These are phyloP conservation scores for Rhinopithecus roxellana DNA, from an alignment of 2,113 vertebrate genomes.

Conservation along the genomic window DNA sequence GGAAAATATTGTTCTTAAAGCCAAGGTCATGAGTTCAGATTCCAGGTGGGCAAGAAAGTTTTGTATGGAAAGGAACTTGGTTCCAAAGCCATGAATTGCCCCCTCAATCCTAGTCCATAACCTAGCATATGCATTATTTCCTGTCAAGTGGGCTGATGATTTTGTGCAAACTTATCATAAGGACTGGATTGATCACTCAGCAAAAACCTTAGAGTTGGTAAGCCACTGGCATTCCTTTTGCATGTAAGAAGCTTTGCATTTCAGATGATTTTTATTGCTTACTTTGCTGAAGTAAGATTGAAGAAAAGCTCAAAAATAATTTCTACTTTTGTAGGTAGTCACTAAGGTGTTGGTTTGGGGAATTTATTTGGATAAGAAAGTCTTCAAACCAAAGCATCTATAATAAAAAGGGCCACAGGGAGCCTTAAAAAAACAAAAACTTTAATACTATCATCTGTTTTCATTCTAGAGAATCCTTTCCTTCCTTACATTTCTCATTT, in stretches of 20 bases:
- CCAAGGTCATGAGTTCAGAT: constrained; percentile 35
- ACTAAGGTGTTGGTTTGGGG: not conserved
- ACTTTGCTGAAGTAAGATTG: not conserved
- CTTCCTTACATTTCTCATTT: constrained; percentile 25
- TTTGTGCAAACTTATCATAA: not conserved
- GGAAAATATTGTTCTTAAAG: not conserved
- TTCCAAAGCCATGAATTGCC: not conserved
- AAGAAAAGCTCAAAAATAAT: not conserved
- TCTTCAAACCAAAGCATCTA: constrained; percentile 34
- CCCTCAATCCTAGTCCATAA: not conserved
- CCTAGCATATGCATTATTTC: not conserved
- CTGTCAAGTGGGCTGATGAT: not conserved
- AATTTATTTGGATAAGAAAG: constrained; percentile 29
- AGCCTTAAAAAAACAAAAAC: not conserved
- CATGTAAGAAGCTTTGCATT: not conserved
- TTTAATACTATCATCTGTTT: constrained; percentile 56
- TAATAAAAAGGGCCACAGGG: not conserved
- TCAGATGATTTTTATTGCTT: not conserved
- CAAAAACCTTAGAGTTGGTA: not conserved
- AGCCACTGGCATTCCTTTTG: not conserved
- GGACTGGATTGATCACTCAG: not conserved
- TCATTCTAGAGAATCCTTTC: not conserved
- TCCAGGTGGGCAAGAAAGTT: not conserved
- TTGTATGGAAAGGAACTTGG: not conserved
- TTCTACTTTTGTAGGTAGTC: not conserved